Base-by-base conservation (phyloP, 2,113 vertebrate species). In the Promerops cafer region DNA sequence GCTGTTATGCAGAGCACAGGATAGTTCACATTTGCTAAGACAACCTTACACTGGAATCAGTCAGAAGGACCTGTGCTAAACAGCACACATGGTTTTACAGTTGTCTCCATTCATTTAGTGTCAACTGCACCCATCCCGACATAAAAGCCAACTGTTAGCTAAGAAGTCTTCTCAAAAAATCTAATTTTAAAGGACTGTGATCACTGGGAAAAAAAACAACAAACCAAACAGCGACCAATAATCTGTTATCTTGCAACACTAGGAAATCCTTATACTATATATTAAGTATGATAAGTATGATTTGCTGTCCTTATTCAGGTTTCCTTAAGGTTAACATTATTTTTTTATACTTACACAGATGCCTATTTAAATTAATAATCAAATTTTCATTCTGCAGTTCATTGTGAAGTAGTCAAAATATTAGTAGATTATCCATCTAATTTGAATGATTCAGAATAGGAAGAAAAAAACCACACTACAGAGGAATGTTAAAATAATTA, bases 291-390 rank as follows among this genome's bases (percentile, higher is more conserved):
- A 27, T 5, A 79, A 61, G 2, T 10, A 52, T 24, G 5, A 70
- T 54, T 78, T 91, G 5, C 16, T 35, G 28, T 63, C 27, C 12
- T 85, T 72, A 76, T 22, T 64, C 22, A 39, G 8, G 15, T 87
- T 84, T 39, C 21, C 7, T 76, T 84, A 57, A 63, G 14, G 33
- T 72, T 49, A 76, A 14, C 6, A 7, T 52, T 78, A n/a, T 56
- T n/a, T n/a, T n/a, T n/a, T n/a, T 39, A 54, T 69, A 87, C 69
- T 84, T 95, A 63, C 16, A 47, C 15, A 74, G 54, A 70, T 69
- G 42, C 20, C 47, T 88, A 53, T 88, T 95, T 86, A 93, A 95
- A 95, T 94, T 85, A 94, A 87, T 71, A 87, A 94, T 86, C 66
- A 91, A 59, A 91, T 94, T 90, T 80, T 72, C 61, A 80, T 54